Conservation (phyloP, 1,140 invertebrate species). For the Drosophila teissieri region DNA sequence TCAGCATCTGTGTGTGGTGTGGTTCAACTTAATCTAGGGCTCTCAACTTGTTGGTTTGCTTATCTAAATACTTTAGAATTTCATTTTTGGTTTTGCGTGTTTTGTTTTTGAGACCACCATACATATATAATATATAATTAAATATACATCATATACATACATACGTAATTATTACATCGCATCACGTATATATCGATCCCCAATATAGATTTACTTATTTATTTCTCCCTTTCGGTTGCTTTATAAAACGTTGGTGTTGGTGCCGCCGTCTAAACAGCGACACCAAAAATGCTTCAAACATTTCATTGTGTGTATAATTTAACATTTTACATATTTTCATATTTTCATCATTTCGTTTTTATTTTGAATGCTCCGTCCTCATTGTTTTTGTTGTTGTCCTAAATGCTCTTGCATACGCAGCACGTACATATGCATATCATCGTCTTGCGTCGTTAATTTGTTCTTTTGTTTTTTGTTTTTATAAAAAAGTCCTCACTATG, state of each 20-base stretch:
- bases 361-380: slow-evolving; percentile 13
- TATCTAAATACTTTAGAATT: slow-evolving; percentile 83
- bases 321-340: slow-evolving; percentile 58
- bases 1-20: slow-evolving; percentile 35
- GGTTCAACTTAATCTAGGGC: slow-evolving; percentile 71
- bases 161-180: slow-evolving; percentile 69
- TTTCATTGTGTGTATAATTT: slow-evolving; percentile 72
- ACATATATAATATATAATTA: slow-evolving; percentile 73
- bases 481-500: slow-evolving; percentile 67
- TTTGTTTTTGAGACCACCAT: slow-evolving; percentile 56
- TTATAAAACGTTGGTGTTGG: slow-evolving; percentile 77
- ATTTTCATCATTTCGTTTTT: slow-evolving; percentile 18
- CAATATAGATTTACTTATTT: slow-evolving; percentile 31
- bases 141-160: slow-evolving; percentile 58
- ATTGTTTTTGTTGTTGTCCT: slow-evolving; percentile 64
- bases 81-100: slow-evolving; percentile 65
- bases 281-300: slow-evolving; percentile 82
- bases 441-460: slow-evolving; percentile 56
- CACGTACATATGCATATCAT: slow-evolving; percentile 21
- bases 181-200: slow-evolving; percentile 43
- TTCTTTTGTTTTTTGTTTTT: slow-evolving; percentile 11
- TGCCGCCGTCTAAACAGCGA: slow-evolving; percentile 67
- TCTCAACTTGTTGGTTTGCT: slow-evolving; percentile 71
- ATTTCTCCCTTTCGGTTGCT: slow-evolving; percentile 45
- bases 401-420: slow-evolving; percentile 62